Conservation (phyloP, 1,140 invertebrate species). For the Spodoptera frugiperda region DNA sequence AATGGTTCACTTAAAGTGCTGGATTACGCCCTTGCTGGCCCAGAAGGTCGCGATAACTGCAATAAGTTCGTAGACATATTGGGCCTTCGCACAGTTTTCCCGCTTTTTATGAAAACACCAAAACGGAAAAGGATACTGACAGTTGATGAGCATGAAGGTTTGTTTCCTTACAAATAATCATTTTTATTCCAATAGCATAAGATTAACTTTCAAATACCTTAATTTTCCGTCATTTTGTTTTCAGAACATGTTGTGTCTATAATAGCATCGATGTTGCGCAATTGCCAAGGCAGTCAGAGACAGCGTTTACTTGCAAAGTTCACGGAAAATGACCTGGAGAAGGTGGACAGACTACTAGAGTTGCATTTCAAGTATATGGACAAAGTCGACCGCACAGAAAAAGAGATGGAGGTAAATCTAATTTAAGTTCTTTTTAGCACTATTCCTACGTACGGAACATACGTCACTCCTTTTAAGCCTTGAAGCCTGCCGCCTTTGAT, state of each 20-base stretch:
- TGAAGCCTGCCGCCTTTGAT: too few relatives aligned
- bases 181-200: too few relatives aligned
- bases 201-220: background rate
- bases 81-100: conserved; percentile 98
- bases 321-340: conserved; percentile 99
- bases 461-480: background rate
- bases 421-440: background rate
- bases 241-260: conserved; percentile 97
- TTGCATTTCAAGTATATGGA: conserved; percentile 99
- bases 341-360: conserved; percentile 98
- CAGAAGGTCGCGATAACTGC: conserved; percentile 97
- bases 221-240: conserved; percentile 40
- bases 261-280: conserved; percentile 96
- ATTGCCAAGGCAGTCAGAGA: conserved; percentile 95
- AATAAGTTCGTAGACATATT: conserved; percentile 99
- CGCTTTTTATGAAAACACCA: conserved; percentile 99
- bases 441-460: too few relatives aligned
- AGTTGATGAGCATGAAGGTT: conserved; percentile 96
- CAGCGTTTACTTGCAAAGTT: conserved; percentile 98
- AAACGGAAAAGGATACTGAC: conserved; percentile 95
- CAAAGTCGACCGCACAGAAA: conserved; percentile 96
- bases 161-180: conserved; percentile 29
- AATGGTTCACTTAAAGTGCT: conserved; percentile 99
- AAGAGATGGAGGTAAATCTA: conserved; percentile 88
- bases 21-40: conserved; percentile 97